Base-by-base conservation (phyloP, 2,888 invertebrate species). In the Aphidius colemani region DNA sequence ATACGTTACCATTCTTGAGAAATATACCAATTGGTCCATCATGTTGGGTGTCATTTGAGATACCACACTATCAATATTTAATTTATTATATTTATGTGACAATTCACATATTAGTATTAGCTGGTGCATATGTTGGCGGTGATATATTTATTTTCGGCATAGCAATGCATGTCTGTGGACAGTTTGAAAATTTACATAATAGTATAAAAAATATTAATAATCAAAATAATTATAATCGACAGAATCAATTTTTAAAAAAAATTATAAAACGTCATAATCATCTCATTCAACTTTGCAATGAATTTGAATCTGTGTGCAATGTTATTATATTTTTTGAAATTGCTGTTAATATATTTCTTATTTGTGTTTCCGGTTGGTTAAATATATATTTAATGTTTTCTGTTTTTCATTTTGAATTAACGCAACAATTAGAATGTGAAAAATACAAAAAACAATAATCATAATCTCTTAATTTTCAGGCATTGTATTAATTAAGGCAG, bases 281-380 rank as follows among this genome's bases (percentile, higher is more conserved):
- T 59, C 66, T 69, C 10, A 57, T 59, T 6, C 41, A 49, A 43
- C 55, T 69, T 7, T 67, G 68, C 1, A 53, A 64, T 18, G 18
- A 63, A 18, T 53, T 68, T 11, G 68, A 69, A 56, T 67, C 67
- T 7, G 59, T 63, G 2, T 69, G 63, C 63, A 69, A 68, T 51
- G n/a, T 67, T 13, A 63, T 67, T 7, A 66, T 69, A 6, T 57
- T 69, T 7, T 55, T 64, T 11, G 66, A 67, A 49, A 57, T 69
- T n/a, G 44, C 59, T 18, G 49, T 62, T 7, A 67, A 67, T 10
- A 61, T 65, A 11, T n/a, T 66, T 2, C 51, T 68, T 8, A 68
- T 68, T 59, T 64, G 67, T 55, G 49, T 67, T 11, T 68, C 61
- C 7, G 61, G 61, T 61, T 55, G 49, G 45, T 7, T 10, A 2